Evolutionary conservation across 2,113 vertebrate species (phyloP).

Genomic region (Dromiciops gliroides): DNA sequence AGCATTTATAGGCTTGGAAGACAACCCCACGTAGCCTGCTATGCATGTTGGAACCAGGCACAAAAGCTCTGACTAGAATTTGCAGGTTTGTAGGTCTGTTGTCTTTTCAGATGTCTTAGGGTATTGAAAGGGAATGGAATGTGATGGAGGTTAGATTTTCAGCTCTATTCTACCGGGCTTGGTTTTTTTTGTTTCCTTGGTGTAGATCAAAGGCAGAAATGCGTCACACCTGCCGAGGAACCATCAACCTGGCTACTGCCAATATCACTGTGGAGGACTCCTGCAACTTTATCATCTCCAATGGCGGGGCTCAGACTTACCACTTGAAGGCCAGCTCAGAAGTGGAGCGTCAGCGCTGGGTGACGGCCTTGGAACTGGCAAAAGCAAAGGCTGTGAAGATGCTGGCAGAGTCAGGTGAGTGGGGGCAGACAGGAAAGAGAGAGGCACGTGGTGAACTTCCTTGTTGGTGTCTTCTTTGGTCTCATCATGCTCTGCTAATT

Average conservation of each 20-base stretch:
- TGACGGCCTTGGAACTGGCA: constrained; percentile 95
- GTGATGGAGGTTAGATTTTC: not conserved
- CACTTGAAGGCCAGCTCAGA: constrained; percentile 97
- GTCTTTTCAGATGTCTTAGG: not conserved
- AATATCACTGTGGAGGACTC: constrained; percentile 97
- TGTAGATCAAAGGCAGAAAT: constrained; percentile 96
- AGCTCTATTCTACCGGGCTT: not conserved
- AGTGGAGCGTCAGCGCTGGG: constrained; percentile 97
- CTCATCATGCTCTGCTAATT: not conserved
- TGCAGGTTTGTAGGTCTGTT: not conserved
- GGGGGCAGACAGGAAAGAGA: not conserved
- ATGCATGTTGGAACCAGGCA: not conserved
- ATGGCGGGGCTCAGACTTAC: constrained; percentile 96
- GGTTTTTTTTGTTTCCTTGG: not conserved
- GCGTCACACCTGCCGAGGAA: constrained; percentile 97
- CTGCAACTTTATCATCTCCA: constrained; percentile 98
- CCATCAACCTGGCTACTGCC: constrained; percentile 97
- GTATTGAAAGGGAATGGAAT: constrained; percentile 11
- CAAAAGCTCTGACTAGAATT: not conserved
- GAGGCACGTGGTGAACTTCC: not conserved
- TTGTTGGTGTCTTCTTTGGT: not conserved
- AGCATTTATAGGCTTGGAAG: not conserved
- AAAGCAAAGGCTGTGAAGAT: constrained; percentile 96
- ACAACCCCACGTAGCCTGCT: not conserved
- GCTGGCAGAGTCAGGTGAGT: constrained; percentile 94